Evolutionary conservation across 2,797 vertebrate species (phyloP).

Genomic region (Lithobates pipiens): DNA sequence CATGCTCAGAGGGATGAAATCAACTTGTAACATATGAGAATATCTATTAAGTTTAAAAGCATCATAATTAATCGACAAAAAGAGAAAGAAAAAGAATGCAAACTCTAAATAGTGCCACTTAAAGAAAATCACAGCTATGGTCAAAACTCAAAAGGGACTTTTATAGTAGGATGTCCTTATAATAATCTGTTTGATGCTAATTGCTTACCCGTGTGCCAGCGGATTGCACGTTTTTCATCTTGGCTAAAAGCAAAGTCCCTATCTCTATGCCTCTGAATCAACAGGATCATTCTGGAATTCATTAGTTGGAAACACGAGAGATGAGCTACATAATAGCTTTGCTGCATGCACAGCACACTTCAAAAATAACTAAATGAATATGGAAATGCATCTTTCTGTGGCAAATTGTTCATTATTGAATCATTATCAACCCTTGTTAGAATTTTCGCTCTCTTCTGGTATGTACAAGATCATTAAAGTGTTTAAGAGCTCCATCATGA

Average conservation of each 20-base stretch:
- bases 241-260: slow-evolving; percentile 67
- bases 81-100: slow-evolving; percentile 27
- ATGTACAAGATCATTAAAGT: slow-evolving; percentile 77
- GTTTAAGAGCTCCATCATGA: slow-evolving; percentile 77
- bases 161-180: slow-evolving; percentile 64
- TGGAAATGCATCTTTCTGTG: slow-evolving; percentile 76
- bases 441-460: slow-evolving; percentile 77
- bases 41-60: slow-evolving; percentile 51
- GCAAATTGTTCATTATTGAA: slow-evolving; percentile 79
- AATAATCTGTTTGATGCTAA: slow-evolving; percentile 69
- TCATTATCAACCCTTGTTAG: slow-evolving; percentile 78
- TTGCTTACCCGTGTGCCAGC: slow-evolving; percentile 63
- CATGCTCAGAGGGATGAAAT: slow-evolving; percentile 39
- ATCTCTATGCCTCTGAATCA: slow-evolving; percentile 72
- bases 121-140: slow-evolving; percentile 55
- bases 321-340: slow-evolving; percentile 74
- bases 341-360: slow-evolving; percentile 77
- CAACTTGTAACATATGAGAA: slow-evolving; percentile 50
- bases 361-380: slow-evolving; percentile 79
- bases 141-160: slow-evolving; percentile 61
- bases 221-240: slow-evolving; percentile 69
- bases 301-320: slow-evolving; percentile 74
- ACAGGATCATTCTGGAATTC: slow-evolving; percentile 77
- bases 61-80: slow-evolving; percentile 53
- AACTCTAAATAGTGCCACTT: slow-evolving; percentile 68